Evolutionary conservation across 2,888 invertebrate species (phyloP), one percentile per base, ranked within the genome.

Genomic region (Drosophila nr. fundita): DNA sequence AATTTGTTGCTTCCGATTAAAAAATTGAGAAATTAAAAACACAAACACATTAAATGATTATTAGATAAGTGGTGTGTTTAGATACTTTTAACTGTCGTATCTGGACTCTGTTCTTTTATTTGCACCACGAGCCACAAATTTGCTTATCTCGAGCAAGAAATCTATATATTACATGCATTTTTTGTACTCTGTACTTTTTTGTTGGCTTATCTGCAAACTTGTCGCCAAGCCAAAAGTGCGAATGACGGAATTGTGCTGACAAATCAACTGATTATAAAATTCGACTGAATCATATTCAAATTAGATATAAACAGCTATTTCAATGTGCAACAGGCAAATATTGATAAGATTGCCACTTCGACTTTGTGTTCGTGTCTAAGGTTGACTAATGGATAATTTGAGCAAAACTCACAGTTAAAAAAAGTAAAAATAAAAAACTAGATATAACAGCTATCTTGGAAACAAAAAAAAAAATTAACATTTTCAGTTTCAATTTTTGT

Each of bases 241-340:
- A 29, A 72, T 76, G 77, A 73, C 73, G 73, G 11, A 59, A 57
- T 58, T 15, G 58, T 11, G 73, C 61, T 74, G 69, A 69, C 75
- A 74, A 74, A 63, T 73, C 58, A 49, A 58, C 36, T 36, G 27
- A 30, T 63, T 36, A n/a, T 42, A 49, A 62, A 63, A 8, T 38
- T 50, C n/a, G n/a, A 34, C 38, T 76, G 76, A 78, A 55, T 78
- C 78, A 78, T 78, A 78, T 78, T 78, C 78, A 78, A 78, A 78
- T 78, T 78, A 70, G 67, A 55, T 30, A 32, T 7, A n/a, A 7
- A 36, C 18, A 6, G 8, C 27, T 7, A 36, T 57, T 63, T 59
- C 45, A 29, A 42, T 63, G 38, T 40, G 48, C 21, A 55, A 21
- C 13, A 54, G 2, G 32, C 61, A 66, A 53, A 60, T 60, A 38